A percentile compares a stretch with the other conserved stretches of the same genome.
phyloP scores from a whole-genome alignment of 2,113 vertebrate genomes.

The Passer domesticus region DNA sequence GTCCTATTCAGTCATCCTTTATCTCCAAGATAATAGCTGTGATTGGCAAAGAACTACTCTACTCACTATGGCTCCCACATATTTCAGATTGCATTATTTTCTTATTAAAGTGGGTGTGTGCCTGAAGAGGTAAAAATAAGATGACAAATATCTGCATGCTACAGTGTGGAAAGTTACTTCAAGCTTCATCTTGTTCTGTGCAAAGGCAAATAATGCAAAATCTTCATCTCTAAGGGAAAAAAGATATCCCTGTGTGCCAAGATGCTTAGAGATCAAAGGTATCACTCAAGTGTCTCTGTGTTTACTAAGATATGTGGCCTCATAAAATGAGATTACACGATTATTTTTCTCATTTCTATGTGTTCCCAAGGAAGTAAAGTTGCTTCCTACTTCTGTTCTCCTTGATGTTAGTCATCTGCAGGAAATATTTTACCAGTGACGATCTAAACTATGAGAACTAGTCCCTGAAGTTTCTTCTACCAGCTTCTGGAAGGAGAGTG shows the following conservation, averaged over 20 bases:
- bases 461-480: not conserved
- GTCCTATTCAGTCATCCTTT: not conserved
- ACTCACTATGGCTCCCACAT: not conserved
- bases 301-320: not conserved
- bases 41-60: not conserved
- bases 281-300: not conserved
- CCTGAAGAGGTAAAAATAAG: not conserved
- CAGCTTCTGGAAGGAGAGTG: not conserved
- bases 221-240: not conserved
- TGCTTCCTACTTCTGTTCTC: not conserved
- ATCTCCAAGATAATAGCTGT: not conserved
- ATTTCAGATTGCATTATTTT: not conserved
- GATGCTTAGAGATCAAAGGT: not conserved
- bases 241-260: not conserved
- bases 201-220: not conserved
- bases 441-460: not conserved
- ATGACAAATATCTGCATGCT: not conserved
- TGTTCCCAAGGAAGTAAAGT: not conserved
- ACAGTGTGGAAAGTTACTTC: not conserved
- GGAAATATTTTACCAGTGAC: not conserved
- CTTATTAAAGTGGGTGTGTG: not conserved
- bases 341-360: not conserved
- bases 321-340: not conserved
- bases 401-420: not conserved
- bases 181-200: not conserved